Base-by-base conservation (phyloP, 2,113 vertebrate species). In the Natator depressus region DNA sequence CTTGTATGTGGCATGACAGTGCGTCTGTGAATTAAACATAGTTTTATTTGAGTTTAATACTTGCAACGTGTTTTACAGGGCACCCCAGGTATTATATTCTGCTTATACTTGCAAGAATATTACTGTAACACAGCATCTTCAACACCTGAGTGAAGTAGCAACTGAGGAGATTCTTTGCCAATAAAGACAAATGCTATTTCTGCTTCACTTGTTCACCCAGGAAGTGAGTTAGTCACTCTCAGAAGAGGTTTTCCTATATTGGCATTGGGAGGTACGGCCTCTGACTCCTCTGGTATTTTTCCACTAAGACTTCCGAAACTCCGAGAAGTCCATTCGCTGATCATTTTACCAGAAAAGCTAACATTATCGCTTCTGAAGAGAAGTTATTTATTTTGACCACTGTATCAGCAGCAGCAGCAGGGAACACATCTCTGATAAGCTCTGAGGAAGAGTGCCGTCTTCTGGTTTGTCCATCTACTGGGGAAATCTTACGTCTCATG, bases 321-420 rank as follows among this genome's bases (percentile, higher is more conserved):
- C 4, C 0, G 84, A 96, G 92, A 92, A 96, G 95, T 96, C 94
- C 96, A 96, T 95, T 97, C 95, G 91, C 90, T 96, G 94, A 97
- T 94, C 89, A 87, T 95, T 95, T 95, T 95, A 97, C 96, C 95
- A 97, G 93, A 98, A 97, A 97, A 97, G n/a, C 65, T 51, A 59
- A 82, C 46, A 75, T 97, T 95, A 93, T 97, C 82, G 87, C 90
- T 98, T 97, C 93, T 95, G 92, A 95, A 95, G 91, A 78, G 55
- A 96, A 96, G 95, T 96, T 97, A 95, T 97, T 97, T 97, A 97
- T 88, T 91, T 85, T 75, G 38, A 90, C 57, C 94, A 91, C 89
- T 86, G 84, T 86, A 80, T 91, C 84, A 97, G 86, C 78, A 87
- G 69, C 27, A 86, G 69, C 27, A 86, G 89, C 27, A 1, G 6